Percentiles rank a stretch among this genome's conserved stretches.
These are phyloP conservation scores for Philotrypesis tridentata DNA, from an alignment of 1,140 invertebrate genomes.

Conservation along the genomic window DNA sequence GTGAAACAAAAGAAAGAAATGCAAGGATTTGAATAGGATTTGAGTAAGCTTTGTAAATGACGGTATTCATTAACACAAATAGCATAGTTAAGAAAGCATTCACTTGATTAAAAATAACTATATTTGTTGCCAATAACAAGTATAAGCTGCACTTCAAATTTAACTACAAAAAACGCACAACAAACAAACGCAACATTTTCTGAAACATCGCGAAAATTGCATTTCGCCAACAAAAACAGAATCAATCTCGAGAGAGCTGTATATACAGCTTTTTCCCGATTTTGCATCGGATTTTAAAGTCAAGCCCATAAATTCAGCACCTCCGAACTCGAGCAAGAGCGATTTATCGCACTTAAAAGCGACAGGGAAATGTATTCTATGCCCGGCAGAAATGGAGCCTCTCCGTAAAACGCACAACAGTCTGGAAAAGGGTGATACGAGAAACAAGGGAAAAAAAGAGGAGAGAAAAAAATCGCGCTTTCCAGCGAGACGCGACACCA, in stretches of 20 bases:
- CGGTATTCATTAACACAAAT: neutral
- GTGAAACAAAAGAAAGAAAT: neutral
- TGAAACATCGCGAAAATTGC: too few relatives aligned
- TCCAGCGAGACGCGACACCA: neutral
- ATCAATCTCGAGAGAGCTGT: neutral
- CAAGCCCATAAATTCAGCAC: neutral
- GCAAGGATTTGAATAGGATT: neutral
- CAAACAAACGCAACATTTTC: neutral
- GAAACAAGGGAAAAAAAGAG: constrained; percentile 24
- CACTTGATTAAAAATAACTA: neutral
- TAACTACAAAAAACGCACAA: neutral
- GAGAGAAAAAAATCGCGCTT: too few relatives aligned
- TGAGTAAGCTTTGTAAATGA: neutral
- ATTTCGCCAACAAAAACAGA: neutral
- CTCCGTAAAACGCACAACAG: neutral
- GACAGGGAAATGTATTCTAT: constrained; percentile 12
- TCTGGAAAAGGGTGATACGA: neutral
- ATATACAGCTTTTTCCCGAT: neutral
- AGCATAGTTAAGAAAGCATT: neutral
- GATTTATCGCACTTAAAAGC: constrained; percentile 25
- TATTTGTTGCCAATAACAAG: too few relatives aligned
- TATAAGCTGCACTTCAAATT: too few relatives aligned
- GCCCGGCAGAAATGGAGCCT: constrained; percentile 11
- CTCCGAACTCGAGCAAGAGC: neutral
- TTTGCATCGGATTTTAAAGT: neutral